Percentiles rank a stretch among this genome's conserved stretches.
These are phyloP conservation scores for Leptodactylus fallax DNA, from an alignment of 2,797 vertebrate genomes.

Conservation along the genomic window DNA sequence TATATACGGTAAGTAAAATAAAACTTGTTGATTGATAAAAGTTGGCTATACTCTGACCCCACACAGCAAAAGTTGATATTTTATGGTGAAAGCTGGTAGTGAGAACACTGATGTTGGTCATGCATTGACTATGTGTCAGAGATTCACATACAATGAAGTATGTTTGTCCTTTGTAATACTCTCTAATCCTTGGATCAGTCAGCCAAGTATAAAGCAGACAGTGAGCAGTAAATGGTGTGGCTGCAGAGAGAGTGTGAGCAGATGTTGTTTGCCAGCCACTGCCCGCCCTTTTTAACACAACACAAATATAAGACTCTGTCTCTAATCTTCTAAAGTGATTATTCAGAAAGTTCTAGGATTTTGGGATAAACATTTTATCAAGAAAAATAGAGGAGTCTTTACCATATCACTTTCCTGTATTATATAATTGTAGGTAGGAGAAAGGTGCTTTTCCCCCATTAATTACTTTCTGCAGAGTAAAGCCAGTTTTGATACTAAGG, in stretches of 20 bases:
- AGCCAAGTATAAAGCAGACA: slow-evolving; percentile 59
- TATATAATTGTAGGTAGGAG: not conserved
- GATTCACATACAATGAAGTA: slow-evolving; percentile 48
- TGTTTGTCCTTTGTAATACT: slow-evolving; percentile 59
- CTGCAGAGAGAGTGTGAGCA: slow-evolving; percentile 60
- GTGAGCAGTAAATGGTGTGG: slow-evolving; percentile 55
- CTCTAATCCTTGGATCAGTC: slow-evolving; percentile 61
- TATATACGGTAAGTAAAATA: not conserved
- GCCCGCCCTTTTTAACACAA: slow-evolving; percentile 54
- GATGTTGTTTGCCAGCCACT: slow-evolving; percentile 61
- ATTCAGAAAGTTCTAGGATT: slow-evolving; percentile 53
- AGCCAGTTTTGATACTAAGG: not conserved
- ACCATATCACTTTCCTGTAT: not conserved
- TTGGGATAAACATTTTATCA: slow-evolving; percentile 40
- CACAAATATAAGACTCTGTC: slow-evolving; percentile 51
- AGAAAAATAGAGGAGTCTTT: not conserved
- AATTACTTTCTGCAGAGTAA: not conserved
- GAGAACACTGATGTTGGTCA: not conserved
- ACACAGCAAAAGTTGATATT: not conserved
- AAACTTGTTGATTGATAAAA: not conserved
- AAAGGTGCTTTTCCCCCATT: not conserved
- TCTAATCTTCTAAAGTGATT: slow-evolving; percentile 60
- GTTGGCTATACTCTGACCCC: not conserved
- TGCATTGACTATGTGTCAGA: slow-evolving; percentile 28
- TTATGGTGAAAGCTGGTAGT: not conserved